Conservation (phyloP, 2,888 invertebrate genomes). For the Apocheima hispidaria region DNA sequence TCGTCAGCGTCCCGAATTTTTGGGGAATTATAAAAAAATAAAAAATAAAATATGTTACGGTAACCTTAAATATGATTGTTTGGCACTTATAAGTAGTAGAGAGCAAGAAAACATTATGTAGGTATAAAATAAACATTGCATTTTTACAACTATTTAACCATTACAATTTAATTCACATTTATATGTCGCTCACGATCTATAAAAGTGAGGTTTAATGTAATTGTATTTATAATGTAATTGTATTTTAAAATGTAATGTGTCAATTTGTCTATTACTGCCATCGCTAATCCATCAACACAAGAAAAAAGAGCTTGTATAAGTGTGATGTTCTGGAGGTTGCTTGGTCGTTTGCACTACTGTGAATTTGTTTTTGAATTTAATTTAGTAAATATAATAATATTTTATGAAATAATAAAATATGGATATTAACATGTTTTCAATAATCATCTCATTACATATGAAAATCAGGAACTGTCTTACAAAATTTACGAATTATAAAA, state of each 20-base stretch:
- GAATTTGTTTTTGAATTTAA: background rate
- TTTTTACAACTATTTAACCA: slow-evolving; percentile 63
- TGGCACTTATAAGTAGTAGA: slow-evolving; percentile 8
- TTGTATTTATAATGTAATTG: slow-evolving; percentile 17
- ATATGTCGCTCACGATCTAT: slow-evolving; percentile 29
- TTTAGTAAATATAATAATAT: background rate
- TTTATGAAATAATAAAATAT: background rate
- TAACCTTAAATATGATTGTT: background rate
- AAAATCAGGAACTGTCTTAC: background rate
- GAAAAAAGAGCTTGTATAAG: slow-evolving; percentile 5
- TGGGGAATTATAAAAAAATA: background rate
- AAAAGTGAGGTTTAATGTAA: slow-evolving; percentile 9
- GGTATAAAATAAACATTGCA: slow-evolving; percentile 52
- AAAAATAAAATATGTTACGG: background rate
- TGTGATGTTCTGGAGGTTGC: background rate
- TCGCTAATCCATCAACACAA: slow-evolving; percentile 29
- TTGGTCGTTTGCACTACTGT: background rate
- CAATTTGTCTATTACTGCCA: slow-evolving; percentile 16
- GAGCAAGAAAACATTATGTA: slow-evolving; percentile 15
- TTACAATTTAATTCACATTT: slow-evolving; percentile 50
- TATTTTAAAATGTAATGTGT: slow-evolving; percentile 9
- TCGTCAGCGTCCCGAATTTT: background rate
- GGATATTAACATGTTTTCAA: no score
- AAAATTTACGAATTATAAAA: background rate
- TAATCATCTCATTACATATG: background rate